Evolutionary conservation across 2,113 vertebrate genomes (phyloP).

Genomic region (Carassius carassius): DNA sequence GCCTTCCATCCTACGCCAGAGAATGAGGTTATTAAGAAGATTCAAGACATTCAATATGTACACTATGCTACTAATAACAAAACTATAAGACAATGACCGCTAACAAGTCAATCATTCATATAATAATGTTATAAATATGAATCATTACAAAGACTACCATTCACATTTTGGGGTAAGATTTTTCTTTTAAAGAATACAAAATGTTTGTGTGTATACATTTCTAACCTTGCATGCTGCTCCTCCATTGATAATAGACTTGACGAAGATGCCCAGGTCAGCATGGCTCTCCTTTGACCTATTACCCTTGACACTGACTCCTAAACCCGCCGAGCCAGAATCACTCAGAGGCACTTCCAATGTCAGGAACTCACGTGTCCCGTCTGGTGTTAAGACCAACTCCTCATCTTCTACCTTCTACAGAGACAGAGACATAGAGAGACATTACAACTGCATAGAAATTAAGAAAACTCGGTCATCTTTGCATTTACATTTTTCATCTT

Average conservation of each 20-base stretch:
- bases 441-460: background rate
- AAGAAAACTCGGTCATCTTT: background rate
- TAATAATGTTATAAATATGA: too few relatives aligned
- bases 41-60: too few relatives aligned
- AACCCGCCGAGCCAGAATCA: conserved; percentile 86
- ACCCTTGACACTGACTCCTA: conserved; percentile 87
- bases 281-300: conserved; percentile 68
- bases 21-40: background rate
- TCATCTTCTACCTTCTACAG: conserved; percentile 83
- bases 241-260: conserved; percentile 88
- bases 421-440: background rate
- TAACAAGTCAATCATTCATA: too few relatives aligned
- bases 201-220: background rate
- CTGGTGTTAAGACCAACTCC: conserved; percentile 83
- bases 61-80: too few relatives aligned
- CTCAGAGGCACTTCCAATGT: conserved; percentile 87
- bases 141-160: too few relatives aligned
- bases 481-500: too few relatives aligned
- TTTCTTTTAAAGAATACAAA: too few relatives aligned
- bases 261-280: conserved; percentile 84
- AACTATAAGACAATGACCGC: too few relatives aligned
- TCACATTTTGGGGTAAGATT: too few relatives aligned
- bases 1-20: conserved; percentile 80
- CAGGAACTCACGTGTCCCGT: conserved; percentile 84
- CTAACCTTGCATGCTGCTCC: conserved; percentile 87